Evolutionary conservation across 2,888 invertebrate species (phyloP).

Genomic region (Troides aeacus): DNA sequence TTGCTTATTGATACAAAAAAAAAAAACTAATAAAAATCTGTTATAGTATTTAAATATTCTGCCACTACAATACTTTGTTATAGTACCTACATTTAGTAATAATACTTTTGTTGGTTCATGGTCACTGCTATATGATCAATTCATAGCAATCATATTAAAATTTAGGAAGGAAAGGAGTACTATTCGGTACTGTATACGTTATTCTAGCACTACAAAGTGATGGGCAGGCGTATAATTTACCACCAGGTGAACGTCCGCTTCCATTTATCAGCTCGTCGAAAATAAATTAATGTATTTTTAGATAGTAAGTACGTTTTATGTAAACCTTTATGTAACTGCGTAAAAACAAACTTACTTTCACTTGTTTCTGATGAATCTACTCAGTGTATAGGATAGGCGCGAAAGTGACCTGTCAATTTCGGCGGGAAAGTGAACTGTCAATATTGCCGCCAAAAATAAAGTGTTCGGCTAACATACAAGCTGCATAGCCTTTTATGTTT

Average conservation of each 20-base stretch:
- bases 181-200: no score
- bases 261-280: no score
- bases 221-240: no score
- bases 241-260: no score
- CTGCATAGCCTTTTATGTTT: constrained; percentile 3
- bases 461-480: background rate
- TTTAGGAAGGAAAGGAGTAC: no score
- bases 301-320: background rate
- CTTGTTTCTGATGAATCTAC: background rate
- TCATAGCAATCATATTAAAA: background rate
- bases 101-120: no score
- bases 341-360: constrained; percentile 18
- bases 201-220: no score
- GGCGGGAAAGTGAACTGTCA: constrained; percentile 1
- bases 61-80: background rate
- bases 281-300: background rate
- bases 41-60: background rate
- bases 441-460: background rate
- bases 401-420: background rate
- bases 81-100: no score
- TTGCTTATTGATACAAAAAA: background rate
- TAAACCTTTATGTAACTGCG: constrained; percentile 8
- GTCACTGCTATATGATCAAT: background rate
- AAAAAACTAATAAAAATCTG: background rate
- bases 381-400: background rate